Percentiles rank a stretch among this genome's conserved stretches.
Evolutionary conservation across 2,797 vertebrate genomes (phyloP).

Genomic region (Gymnocypris eckloni): DNA sequence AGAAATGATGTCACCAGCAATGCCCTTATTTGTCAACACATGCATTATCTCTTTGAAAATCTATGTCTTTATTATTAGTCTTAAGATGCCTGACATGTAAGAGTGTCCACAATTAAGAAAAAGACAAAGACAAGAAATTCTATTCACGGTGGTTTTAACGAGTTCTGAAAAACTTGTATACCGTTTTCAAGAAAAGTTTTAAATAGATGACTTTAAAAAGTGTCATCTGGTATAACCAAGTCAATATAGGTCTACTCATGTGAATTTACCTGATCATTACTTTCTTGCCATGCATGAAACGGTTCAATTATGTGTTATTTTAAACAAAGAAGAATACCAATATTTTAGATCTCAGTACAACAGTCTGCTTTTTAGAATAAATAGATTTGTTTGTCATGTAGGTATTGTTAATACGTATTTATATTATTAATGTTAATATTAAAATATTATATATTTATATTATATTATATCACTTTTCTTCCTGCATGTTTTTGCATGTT

Average conservation of each 20-base stretch:
- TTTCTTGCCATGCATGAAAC: background rate
- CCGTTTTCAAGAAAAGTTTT: background rate
- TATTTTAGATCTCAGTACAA: background rate
- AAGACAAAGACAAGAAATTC: background rate
- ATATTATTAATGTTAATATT: background rate
- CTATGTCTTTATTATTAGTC: background rate
- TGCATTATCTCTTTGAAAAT: background rate
- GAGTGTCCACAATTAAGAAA: background rate
- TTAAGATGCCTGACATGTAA: background rate
- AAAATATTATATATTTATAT: background rate
- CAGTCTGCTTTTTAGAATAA: background rate
- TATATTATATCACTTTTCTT: background rate
- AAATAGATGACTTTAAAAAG: background rate
- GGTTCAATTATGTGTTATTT: background rate
- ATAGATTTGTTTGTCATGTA: background rate
- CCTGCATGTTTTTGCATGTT: background rate
- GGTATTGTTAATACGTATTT: background rate
- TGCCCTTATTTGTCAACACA: background rate
- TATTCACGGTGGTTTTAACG: background rate
- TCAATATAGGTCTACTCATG: background rate
- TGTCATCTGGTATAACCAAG: too few species aligned
- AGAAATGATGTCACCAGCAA: conserved; percentile 23
- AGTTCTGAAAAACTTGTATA: background rate
- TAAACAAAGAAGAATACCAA: background rate
- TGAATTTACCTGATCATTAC: too few species aligned